These are phyloP conservation scores for Drosophila paranaensis DNA, from an alignment of 2,888 invertebrate species.

Conservation along the genomic window DNA sequence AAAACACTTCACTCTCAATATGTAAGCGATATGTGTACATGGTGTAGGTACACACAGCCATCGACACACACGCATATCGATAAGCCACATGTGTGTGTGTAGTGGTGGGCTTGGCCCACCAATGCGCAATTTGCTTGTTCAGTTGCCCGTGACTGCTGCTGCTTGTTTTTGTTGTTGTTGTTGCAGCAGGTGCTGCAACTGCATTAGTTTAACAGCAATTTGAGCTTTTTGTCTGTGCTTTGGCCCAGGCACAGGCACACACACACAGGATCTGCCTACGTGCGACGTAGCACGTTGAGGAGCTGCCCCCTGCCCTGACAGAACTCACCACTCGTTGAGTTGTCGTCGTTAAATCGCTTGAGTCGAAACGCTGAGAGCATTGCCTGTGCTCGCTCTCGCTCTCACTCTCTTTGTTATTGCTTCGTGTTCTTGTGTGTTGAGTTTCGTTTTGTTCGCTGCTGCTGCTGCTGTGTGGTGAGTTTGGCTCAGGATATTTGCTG, in stretches of 20 bases:
- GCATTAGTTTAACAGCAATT: constrained; percentile 11
- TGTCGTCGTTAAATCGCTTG: constrained; percentile 44
- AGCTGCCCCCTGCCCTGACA: neutral
- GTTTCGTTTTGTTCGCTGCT: constrained; percentile 13
- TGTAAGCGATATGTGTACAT: constrained; percentile 10
- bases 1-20: constrained; percentile 19
- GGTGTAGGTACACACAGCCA: neutral
- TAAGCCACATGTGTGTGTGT: constrained; percentile 31
- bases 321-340: constrained; percentile 12
- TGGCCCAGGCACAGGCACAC: constrained; percentile 11
- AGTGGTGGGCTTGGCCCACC: constrained; percentile 37
- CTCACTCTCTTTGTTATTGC: neutral
- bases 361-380: constrained; percentile 25
- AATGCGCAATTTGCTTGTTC: constrained; percentile 62
- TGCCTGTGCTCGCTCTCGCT: constrained; percentile 5
- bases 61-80: constrained; percentile 6
- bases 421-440: constrained; percentile 41
- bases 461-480: constrained; percentile 11
- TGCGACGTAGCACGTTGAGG: constrained; percentile 48
- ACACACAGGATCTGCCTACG: constrained; percentile 43
- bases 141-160: constrained; percentile 42
- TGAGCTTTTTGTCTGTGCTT: constrained; percentile 9
- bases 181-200: constrained; percentile 39
- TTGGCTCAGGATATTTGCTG: constrained; percentile 34
- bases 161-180: neutral